A percentile compares a stretch with the other conserved stretches of the same genome.
Conservation (phyloP, 2,888 invertebrate genomes). For the Neocrepidodera transversa region DNA sequence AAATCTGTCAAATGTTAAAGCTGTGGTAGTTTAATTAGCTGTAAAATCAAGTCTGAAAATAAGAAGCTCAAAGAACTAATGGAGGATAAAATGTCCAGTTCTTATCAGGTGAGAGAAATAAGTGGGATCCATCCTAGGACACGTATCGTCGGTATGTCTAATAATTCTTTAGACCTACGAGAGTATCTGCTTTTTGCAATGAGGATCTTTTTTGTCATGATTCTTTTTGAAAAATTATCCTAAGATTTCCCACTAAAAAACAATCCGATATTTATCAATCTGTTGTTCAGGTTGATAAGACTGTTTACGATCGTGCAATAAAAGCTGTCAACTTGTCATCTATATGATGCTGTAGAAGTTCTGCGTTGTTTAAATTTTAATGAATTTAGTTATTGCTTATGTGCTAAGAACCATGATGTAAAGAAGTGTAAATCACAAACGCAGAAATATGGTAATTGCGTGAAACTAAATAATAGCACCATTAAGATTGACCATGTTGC, state of each 20-base stretch:
- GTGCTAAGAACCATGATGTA: neutral
- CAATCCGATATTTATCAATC: slow-evolving; percentile 13
- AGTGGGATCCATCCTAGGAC: slow-evolving; percentile 19
- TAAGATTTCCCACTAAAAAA: slow-evolving; percentile 7
- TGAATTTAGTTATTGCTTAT: neutral
- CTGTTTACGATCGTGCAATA: slow-evolving; percentile 1
- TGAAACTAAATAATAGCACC: too few relatives aligned
- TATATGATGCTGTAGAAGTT: neutral
- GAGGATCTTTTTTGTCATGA: neutral
- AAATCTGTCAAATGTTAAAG: too few relatives aligned
- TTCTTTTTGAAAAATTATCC: slow-evolving; percentile 7
- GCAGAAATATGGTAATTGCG: neutral
- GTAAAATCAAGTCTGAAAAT: too few relatives aligned
- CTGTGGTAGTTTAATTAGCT: too few relatives aligned
- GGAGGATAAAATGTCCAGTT: slow-evolving; percentile 16
- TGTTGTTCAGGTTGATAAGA: slow-evolving; percentile 15
- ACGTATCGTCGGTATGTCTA: slow-evolving; percentile 15
- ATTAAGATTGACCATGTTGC: too few relatives aligned
- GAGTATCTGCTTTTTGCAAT: neutral
- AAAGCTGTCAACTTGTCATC: slow-evolving; percentile 2
- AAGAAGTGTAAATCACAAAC: neutral
- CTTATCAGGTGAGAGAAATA: slow-evolving; percentile 14
- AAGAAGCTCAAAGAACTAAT: too few relatives aligned
- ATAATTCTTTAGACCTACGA: neutral
- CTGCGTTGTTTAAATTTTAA: neutral